phyloP scores from a whole-genome alignment of 2,797 vertebrate genomes.

The Kryptopterus vitreolus region DNA sequence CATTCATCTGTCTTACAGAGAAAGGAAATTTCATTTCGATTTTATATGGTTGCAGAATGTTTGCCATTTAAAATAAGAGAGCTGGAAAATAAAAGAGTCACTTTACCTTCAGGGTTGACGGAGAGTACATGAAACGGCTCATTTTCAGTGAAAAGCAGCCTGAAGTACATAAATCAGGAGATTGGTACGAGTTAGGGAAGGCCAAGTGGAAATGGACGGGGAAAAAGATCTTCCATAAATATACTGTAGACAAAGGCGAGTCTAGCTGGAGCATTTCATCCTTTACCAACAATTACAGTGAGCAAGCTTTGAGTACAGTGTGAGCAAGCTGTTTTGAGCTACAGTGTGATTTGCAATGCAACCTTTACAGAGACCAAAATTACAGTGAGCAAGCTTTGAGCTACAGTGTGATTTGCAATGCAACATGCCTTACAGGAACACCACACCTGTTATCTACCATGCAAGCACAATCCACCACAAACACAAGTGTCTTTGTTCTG shows the following conservation, averaged over 20 bases:
- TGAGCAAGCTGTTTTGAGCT: too few species aligned
- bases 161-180: slow-evolving; percentile 15
- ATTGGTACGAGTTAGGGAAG: slow-evolving; percentile 1
- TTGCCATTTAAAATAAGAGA: slow-evolving; percentile 31
- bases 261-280: not conserved
- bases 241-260: slow-evolving; percentile 8
- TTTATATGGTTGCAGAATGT: slow-evolving; percentile 21
- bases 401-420: slow-evolving; percentile 22
- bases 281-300: not conserved
- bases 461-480: slow-evolving; percentile 9
- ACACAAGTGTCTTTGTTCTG: slow-evolving; percentile 31
- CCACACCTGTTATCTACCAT: slow-evolving; percentile 17
- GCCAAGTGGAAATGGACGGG: not conserved
- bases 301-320: too few species aligned
- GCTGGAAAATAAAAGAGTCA: slow-evolving; percentile 35
- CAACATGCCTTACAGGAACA: slow-evolving; percentile 12
- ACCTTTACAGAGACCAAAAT: slow-evolving; percentile 2
- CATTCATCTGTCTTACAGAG: not conserved
- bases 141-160: slow-evolving; percentile 24
- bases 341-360: slow-evolving; percentile 21
- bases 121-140: slow-evolving; percentile 10
- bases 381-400: too few species aligned
- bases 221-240: not conserved
- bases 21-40: slow-evolving; percentile 28
- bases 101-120: slow-evolving; percentile 32